Evolutionary conservation across 2,113 vertebrate genomes (phyloP).

Genomic region (Rhea pennata): DNA sequence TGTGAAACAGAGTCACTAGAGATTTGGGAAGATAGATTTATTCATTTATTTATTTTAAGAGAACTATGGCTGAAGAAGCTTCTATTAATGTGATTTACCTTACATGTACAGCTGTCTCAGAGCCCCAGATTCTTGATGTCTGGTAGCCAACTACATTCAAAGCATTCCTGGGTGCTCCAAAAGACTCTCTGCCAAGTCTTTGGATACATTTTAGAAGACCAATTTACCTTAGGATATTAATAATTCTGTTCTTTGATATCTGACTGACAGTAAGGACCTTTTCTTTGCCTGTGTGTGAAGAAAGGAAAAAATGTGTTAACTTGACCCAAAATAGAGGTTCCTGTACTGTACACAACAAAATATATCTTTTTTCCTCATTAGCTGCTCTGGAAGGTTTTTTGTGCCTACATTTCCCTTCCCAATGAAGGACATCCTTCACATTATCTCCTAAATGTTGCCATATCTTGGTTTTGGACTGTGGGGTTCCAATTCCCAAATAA

Average conservation of each 20-base stretch:
- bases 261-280: neutral
- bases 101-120: neutral
- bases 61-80: neutral
- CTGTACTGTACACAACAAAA: neutral
- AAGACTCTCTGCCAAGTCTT: neutral
- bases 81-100: neutral
- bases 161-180: neutral
- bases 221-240: neutral
- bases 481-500: neutral
- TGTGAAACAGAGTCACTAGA: fast-evolving
- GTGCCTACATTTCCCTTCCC: fast-evolving
- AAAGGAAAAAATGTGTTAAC: neutral
- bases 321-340: neutral
- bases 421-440: neutral
- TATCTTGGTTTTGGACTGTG: neutral
- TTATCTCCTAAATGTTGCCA: neutral
- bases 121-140: neutral
- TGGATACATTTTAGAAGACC: neutral
- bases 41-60: no score
- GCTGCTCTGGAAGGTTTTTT: neutral
- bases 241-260: neutral
- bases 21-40: neutral
- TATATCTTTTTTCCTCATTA: neutral
- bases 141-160: neutral
- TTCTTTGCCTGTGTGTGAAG: neutral